Evolutionary conservation across 2,113 vertebrate genomes (phyloP), one percentile per base, ranked within the genome.

Genomic region (Coturnix japonica): DNA sequence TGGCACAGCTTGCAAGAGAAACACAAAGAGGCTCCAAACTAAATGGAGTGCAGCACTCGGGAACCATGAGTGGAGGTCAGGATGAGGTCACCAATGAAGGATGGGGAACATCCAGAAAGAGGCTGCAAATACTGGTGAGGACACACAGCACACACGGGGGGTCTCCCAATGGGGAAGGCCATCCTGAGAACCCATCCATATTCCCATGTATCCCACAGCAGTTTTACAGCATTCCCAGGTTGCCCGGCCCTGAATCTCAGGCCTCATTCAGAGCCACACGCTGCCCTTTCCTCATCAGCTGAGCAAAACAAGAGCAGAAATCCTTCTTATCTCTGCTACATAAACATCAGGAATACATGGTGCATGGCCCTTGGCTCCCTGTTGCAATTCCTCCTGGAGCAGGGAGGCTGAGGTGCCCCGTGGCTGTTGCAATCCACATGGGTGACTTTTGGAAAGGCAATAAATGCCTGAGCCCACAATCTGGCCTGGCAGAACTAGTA

Each of bases 51-150:
- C 75, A 44, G 91, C 67, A 2, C 91, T 89, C 37, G 61, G 94
- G 91, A 77, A 79, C 23, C 74, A 47, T 91, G 94, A 71, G 0
- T 30, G 75, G 91, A 57, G 93, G 92, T 91, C 83, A 28, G 85
- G 47, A 60, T 28, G 43, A 89, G 84, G 85, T 35, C 28, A 0
- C 79, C 6, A 65, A 26, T 18, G 92, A 63, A 61, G 89, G 61
- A 60, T 1, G 30, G 85, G 87, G 79, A 94, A 85, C 64, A 70
- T 87, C 49, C 92, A 78, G 82, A 91, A 16, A 75, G 91, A 90
- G 77, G 93, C 88, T 78, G 88, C 81, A 95, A 94, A 92, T n/a
- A n/a, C n/a, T n/a, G n/a, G 72, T 39, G 39, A 74, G 69, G 70
- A 54, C 33, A 3, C 13, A 13, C 25, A 26, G 73, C 28, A 9